These are phyloP conservation scores for Chrysolina americana DNA, from an alignment of 2,888 invertebrate genomes.

Conservation along the genomic window DNA sequence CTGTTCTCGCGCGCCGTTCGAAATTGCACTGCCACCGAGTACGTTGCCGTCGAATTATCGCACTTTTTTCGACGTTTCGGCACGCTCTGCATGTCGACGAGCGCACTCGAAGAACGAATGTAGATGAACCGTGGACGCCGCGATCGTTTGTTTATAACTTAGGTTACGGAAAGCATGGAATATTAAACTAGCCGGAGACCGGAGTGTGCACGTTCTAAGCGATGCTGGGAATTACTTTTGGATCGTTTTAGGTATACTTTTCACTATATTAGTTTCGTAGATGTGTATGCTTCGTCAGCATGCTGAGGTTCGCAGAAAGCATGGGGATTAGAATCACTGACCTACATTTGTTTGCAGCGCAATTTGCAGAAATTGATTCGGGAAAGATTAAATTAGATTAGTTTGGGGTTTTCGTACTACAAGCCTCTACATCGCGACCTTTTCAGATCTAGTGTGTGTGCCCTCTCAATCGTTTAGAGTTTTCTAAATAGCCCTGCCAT, in stretches of 20 bases:
- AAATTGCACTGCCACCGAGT: conserved; percentile 45
- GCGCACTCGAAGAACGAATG: neutral
- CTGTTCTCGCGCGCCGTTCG: conserved; percentile 44
- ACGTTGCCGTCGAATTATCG: conserved; percentile 18
- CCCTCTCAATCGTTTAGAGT: no score
- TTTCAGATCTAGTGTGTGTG: no score
- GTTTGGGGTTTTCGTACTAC: no score
- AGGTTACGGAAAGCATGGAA: conserved; percentile 34
- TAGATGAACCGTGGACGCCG: neutral
- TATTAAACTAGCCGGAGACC: conserved; percentile 20
- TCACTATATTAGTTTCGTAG: neutral
- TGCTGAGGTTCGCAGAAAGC: neutral
- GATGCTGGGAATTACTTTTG: neutral
- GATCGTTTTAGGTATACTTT: conserved; percentile 14
- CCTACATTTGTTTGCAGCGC: neutral
- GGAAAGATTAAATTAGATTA: no score
- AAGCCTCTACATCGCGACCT: no score
- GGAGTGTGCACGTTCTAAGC: neutral
- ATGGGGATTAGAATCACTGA: neutral
- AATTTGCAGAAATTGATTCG: no score
- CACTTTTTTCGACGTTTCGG: neutral
- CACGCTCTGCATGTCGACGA: neutral
- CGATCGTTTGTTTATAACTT: conserved; percentile 7
- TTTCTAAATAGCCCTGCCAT: no score
- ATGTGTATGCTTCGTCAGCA: neutral